These are phyloP conservation scores for Formica selysi DNA, from an alignment of 1,140 invertebrate species.

Conservation along the genomic window DNA sequence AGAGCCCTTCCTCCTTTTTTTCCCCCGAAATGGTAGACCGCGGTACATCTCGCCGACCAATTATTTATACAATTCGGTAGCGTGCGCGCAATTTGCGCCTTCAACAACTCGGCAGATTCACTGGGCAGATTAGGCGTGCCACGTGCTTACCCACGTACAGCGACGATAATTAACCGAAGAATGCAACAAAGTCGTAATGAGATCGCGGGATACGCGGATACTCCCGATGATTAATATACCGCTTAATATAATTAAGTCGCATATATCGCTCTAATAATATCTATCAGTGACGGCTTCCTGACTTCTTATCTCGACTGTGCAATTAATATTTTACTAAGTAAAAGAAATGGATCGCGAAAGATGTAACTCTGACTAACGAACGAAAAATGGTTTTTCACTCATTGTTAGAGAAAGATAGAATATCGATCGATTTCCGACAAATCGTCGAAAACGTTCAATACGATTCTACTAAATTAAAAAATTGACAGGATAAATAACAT, in stretches of 20 bases:
- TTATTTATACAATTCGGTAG: constrained; percentile 49
- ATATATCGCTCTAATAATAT: constrained; percentile 43
- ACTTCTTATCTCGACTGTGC: neutral
- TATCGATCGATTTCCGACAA: neutral
- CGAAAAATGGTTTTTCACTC: neutral
- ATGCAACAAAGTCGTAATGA: constrained; percentile 43
- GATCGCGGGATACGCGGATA: constrained; percentile 26
- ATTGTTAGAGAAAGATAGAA: neutral
- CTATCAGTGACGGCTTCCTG: constrained; percentile 27
- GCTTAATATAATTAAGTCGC: constrained; percentile 52
- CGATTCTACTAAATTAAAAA: neutral
- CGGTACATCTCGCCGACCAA: neutral
- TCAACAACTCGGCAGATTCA: constrained; percentile 40
- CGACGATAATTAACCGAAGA: constrained; percentile 47
- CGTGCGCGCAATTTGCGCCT: constrained; percentile 32
- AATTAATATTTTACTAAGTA: neutral
- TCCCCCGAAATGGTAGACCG: constrained; percentile 24
- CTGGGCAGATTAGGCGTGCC: constrained; percentile 30
- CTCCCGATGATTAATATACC: constrained; percentile 46
- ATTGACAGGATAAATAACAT: neutral
- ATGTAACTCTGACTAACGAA: neutral
- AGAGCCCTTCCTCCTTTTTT: too few species aligned
- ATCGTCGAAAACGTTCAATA: neutral
- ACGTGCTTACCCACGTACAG: constrained; percentile 49
- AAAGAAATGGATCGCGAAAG: neutral